Conservation (phyloP, 2,797 vertebrate genomes). For the Poecilia gillii region DNA sequence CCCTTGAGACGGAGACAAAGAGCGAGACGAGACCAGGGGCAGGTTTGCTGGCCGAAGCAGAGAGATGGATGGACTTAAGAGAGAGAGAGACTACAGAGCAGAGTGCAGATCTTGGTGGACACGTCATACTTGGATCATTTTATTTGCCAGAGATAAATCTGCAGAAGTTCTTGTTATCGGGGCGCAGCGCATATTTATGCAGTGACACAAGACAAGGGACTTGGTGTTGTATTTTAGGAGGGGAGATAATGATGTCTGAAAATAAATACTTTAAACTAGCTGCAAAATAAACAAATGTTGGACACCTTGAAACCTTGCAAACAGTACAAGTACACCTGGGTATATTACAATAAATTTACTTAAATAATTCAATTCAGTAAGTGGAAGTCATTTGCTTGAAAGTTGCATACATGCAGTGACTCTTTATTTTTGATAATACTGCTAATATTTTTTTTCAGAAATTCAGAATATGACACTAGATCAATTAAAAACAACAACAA, state of each 20-base stretch:
- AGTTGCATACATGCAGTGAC: neutral
- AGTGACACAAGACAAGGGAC: constrained; percentile 33
- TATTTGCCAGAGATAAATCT: constrained; percentile 54
- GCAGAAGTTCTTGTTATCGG: constrained; percentile 19
- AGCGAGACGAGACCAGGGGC: constrained; percentile 61
- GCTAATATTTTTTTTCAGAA: neutral
- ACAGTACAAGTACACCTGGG: neutral
- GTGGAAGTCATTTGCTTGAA: neutral
- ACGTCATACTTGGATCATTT: constrained; percentile 54
- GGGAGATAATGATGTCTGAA: constrained; percentile 31
- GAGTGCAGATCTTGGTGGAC: constrained; percentile 64
- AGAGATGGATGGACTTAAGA: constrained; percentile 68
- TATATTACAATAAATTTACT: neutral
- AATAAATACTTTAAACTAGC: constrained; percentile 22
- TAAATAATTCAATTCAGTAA: neutral
- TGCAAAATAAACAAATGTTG: neutral
- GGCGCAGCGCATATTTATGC: constrained; percentile 15
- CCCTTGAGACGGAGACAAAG: constrained; percentile 71
- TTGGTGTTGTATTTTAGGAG: constrained; percentile 57
- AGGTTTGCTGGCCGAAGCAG: constrained; percentile 57
- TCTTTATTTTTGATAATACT: neutral
- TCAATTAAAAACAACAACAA: no score
- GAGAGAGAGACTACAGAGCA: constrained; percentile 47
- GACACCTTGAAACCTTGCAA: neutral
- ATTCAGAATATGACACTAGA: neutral